Evolutionary conservation across 2,797 vertebrate species (phyloP).

Genomic region (Borostomias antarcticus): DNA sequence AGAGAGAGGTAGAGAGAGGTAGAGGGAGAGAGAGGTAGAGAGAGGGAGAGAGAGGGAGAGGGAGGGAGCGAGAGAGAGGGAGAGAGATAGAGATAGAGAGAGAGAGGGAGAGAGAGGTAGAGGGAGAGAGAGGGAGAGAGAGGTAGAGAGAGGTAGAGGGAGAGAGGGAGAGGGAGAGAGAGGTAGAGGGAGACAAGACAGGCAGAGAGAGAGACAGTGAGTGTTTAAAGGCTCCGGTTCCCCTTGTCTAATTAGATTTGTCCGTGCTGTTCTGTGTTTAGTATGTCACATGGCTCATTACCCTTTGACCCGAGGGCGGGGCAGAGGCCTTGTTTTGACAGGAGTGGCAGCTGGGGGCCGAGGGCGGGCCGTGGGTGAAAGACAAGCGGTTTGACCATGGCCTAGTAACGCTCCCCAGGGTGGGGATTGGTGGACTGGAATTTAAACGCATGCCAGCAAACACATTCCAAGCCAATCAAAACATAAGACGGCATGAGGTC

Average conservation of each 20-base stretch:
- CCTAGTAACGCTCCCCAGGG: constrained; percentile 10
- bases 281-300: constrained; percentile 4
- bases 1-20: too few species aligned
- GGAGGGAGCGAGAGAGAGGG: too few species aligned
- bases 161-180: too few species aligned
- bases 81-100: too few species aligned
- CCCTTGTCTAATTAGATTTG: constrained; percentile 6
- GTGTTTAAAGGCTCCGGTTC: not conserved
- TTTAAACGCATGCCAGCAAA: constrained; percentile 12
- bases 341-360: constrained; percentile 5
- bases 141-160: too few species aligned
- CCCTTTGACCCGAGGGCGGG: not conserved
- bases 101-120: too few species aligned
- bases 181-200: too few species aligned
- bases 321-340: constrained; percentile 7
- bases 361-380: not conserved
- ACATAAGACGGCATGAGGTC: constrained; percentile 7
- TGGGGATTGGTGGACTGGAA: not conserved
- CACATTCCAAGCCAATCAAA: constrained; percentile 13
- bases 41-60: too few species aligned
- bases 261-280: constrained; percentile 1
- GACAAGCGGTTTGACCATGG: constrained; percentile 14
- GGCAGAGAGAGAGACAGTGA: not conserved
- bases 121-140: too few species aligned
- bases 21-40: too few species aligned